Conservation (phyloP, 2,113 vertebrate species). For the Aldabrachelys gigantea region DNA sequence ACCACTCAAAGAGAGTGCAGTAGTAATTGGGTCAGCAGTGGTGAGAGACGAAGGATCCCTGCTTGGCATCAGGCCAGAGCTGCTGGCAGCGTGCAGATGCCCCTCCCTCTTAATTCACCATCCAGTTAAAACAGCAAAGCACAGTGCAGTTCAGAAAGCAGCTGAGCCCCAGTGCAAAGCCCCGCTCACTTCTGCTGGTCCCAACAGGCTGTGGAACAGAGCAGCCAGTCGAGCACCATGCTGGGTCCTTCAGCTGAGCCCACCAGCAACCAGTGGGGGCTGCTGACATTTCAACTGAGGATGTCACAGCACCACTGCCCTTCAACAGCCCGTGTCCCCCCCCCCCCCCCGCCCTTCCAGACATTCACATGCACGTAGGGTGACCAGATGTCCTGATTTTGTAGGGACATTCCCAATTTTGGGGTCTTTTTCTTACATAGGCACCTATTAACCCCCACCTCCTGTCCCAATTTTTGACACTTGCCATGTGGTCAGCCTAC, state of each 20-base stretch:
- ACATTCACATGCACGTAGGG: no score
- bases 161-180: not conserved
- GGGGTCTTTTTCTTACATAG: no score
- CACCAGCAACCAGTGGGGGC: not conserved
- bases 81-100: not conserved
- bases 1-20: not conserved
- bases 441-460: no score
- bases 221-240: not conserved
- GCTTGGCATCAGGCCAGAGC: not conserved
- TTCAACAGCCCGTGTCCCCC: not conserved
- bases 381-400: no score
- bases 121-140: not conserved
- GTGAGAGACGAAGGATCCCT: not conserved
- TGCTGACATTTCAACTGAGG: not conserved
- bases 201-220: not conserved
- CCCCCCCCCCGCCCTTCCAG: no score
- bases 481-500: no score
- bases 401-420: no score
- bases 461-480: no score
- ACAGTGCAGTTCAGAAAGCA: not conserved
- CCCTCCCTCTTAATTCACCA: not conserved
- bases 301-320: not conserved
- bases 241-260: not conserved
- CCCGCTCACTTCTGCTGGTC: not conserved
- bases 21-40: not conserved